Conservation (phyloP, 2,888 invertebrate genomes). For the Ectemnius cavifrons region DNA sequence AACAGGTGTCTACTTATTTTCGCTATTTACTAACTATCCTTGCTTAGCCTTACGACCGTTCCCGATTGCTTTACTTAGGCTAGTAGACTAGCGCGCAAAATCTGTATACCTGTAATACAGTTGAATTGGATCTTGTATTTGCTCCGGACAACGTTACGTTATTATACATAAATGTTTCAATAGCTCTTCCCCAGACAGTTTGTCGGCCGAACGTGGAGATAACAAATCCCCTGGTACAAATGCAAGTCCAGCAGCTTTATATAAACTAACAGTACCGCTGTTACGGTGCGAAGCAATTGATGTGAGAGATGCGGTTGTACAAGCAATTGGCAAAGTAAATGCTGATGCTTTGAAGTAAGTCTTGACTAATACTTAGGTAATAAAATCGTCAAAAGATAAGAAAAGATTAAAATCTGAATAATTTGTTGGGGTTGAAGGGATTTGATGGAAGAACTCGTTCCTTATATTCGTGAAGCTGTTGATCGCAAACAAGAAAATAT, state of each 20-base stretch:
- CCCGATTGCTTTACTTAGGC: slow-evolving; percentile 52
- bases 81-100: slow-evolving; percentile 33
- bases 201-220: slow-evolving; percentile 89
- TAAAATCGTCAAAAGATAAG: background rate
- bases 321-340: slow-evolving; percentile 97
- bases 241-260: slow-evolving; percentile 91
- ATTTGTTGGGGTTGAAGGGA: slow-evolving; percentile 82
- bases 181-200: slow-evolving; percentile 94
- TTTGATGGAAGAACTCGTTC: slow-evolving; percentile 95
- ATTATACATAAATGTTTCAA: slow-evolving; percentile 60
- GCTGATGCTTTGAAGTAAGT: slow-evolving; percentile 94
- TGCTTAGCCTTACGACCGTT: slow-evolving; percentile 59
- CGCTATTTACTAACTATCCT: slow-evolving; percentile 41
- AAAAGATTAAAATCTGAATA: slow-evolving; percentile 7
- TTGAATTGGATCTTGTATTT: background rate
- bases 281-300: slow-evolving; percentile 95
- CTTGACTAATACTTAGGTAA: slow-evolving; percentile 7
- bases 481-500: slow-evolving; percentile 99
- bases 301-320: slow-evolving; percentile 95
- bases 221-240: slow-evolving; percentile 85
- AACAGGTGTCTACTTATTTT: slow-evolving; percentile 42
- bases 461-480: slow-evolving; percentile 95
- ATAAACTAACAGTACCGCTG: slow-evolving; percentile 95
- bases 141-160: background rate
- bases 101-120: slow-evolving; percentile 21